Percentiles rank a stretch among this genome's conserved stretches.
Conservation (phyloP, 2,797 vertebrate genomes). For the Urophycis tenuis region DNA sequence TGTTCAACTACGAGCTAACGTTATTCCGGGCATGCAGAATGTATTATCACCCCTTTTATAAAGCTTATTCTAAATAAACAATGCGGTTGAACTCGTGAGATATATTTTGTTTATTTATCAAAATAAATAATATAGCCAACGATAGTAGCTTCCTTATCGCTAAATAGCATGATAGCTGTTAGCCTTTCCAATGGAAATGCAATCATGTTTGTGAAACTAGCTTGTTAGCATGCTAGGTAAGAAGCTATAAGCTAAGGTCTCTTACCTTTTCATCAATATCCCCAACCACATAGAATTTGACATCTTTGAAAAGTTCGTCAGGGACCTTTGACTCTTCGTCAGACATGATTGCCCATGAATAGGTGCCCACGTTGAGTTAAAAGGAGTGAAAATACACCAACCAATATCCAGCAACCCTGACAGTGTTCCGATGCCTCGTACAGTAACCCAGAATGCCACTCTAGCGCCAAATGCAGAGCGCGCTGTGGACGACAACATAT, state of each 20-base stretch:
- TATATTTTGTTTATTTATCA: neutral
- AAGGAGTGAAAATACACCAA: neutral
- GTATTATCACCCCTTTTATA: neutral
- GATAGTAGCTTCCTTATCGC: neutral
- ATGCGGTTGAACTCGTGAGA: neutral
- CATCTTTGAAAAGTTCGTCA: conserved; percentile 90
- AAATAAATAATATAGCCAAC: neutral
- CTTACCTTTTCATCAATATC: conserved; percentile 93
- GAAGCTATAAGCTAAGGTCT: conserved; percentile 44
- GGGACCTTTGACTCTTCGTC: conserved; percentile 77
- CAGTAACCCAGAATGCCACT: conserved; percentile 18
- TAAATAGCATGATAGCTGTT: conserved; percentile 6
- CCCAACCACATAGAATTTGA: conserved; percentile 95
- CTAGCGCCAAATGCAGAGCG: conserved; percentile 71
- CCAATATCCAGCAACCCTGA: neutral
- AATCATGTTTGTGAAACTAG: conserved; percentile 31
- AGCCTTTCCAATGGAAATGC: conserved; percentile 27
- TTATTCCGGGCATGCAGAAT: neutral
- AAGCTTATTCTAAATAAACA: neutral
- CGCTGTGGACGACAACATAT: conserved; percentile 51
- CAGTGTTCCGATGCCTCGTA: neutral
- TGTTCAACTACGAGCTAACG: neutral
- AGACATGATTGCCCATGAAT: conserved; percentile 63
- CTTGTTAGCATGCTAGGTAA: conserved; percentile 43
- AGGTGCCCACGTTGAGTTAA: neutral